Evolutionary conservation across 2,797 vertebrate genomes (phyloP).

Genomic region (Sebastes baramenuke): DNA sequence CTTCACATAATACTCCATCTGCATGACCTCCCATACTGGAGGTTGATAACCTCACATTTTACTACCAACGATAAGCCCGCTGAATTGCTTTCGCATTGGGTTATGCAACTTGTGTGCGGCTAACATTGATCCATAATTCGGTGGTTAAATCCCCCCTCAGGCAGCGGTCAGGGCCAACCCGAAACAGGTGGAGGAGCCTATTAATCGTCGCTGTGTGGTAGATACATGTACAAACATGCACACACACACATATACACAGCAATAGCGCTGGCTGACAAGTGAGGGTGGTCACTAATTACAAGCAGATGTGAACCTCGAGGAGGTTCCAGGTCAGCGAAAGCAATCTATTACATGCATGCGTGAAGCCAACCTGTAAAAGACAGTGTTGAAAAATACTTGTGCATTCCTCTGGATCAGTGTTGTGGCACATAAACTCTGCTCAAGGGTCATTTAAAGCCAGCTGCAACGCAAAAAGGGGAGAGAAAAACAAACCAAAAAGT

Average conservation of each 20-base stretch:
- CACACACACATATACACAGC: constrained; percentile 5
- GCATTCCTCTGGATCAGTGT: constrained; percentile 56
- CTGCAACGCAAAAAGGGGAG: constrained; percentile 16
- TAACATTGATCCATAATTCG: constrained; percentile 18
- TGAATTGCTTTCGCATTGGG: background rate
- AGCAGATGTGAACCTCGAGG: constrained; percentile 70
- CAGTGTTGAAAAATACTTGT: constrained; percentile 30
- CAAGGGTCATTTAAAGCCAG: constrained; percentile 51
- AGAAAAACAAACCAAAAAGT: constrained; percentile 35
- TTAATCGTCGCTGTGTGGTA: constrained; percentile 46
- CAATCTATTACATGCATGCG: constrained; percentile 60
- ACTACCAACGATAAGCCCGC: background rate
- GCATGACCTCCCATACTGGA: constrained; percentile 1
- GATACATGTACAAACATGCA: constrained; percentile 32
- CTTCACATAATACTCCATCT: background rate
- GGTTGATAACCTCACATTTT: constrained; percentile 31
- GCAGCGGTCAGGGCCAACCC: constrained; percentile 3
- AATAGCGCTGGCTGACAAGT: constrained; percentile 15
- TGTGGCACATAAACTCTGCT: constrained; percentile 47
- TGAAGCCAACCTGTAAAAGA: constrained; percentile 42
- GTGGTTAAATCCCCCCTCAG: constrained; percentile 35
- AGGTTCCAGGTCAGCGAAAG: constrained; percentile 66
- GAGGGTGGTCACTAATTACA: constrained; percentile 67
- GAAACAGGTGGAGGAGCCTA: constrained; percentile 54
- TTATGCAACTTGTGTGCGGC: constrained; percentile 19